Base-by-base conservation (phyloP, 2,888 invertebrate genomes). In the Amphipoea lucens region DNA sequence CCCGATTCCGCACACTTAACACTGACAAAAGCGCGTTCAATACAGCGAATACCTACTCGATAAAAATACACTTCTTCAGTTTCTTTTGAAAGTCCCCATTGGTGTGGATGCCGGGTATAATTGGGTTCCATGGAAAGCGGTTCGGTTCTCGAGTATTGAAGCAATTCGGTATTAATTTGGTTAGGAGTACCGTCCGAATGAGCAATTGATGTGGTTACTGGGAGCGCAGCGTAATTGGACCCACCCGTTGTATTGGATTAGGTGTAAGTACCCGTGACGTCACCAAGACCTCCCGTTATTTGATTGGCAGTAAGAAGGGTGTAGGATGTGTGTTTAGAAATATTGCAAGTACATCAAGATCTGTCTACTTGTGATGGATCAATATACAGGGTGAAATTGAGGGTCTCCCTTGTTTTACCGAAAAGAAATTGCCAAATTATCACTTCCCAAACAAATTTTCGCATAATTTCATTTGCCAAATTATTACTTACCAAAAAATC, bases 151-250 rank as follows among this genome's bases (percentile, higher is more conserved):
- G 83, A 76, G 81, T 74, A 81, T 80, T 82, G 79, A 84, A 89
- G 90, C 93, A 93, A 94, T 94, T 93, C 92, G 87, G 89, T 90
- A 92, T 91, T 92, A 92, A 93, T 94, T 92, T 91, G 91, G 91
- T 92, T 91, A 92, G 90, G 89, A 78, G 90, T 90, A 90, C 88
- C 88, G 84, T 83, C 86, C 85, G 89, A 85, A 86, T 90, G 92
- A 93, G 92, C 92, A 92, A 92, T 93, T 90, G 91, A 89, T 90
- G 92, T 88, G 93, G 93, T 92, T 91, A 87, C 88, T 88, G 76
- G 79, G 69, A 75, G 84, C 81, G 84, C 75, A 76, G 85, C 84
- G 81, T 85, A 83, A 81, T 88, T 82, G 83, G 73, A 84, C 76
- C 80, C 71, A 72, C 54, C 68, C 74, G 65, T 79, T 79, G 66